Base-by-base conservation (phyloP, 37 sponge, comb jelly and placozoan species). In the Theonella swinhoei region DNA sequence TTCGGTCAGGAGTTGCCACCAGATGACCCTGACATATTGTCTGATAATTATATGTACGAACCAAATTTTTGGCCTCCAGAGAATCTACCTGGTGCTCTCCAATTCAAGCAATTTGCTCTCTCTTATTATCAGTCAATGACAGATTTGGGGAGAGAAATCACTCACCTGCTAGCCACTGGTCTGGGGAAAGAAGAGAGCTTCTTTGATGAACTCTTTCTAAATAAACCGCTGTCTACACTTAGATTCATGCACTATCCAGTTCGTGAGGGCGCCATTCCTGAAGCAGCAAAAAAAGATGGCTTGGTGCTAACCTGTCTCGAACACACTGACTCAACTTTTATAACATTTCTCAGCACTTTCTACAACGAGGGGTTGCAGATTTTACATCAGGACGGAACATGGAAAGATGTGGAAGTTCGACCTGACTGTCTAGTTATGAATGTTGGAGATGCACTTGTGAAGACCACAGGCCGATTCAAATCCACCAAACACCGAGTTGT, bases 401-500 rank as follows among this genome's bases (percentile, higher is more conserved):
- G 89, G 89, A 37, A 37, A 29, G 31, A 32, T 29, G 80, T 83
- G 20, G 80, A 37, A 1, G 79, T 83, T 28, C 74, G 79, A 1
- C 84, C 84, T 31, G 84, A 79, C 2, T 89, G 78, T 32, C 74
- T 89, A 4, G 62, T 89, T 1, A 79, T 83, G 39, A 89, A 89
- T 62, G 42, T 83, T 11, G 89, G 89, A 36, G 72, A 71, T 33
- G 64, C 71, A 2, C 42, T 89, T 41, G 70, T 72, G 0, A 62
- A 62, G 37, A 29, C 77, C 29, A 83, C 84, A 11, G 80, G 89
- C n/a, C 54, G 69, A n/a, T 64, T 89, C 39, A 89, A 89, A 65
- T 84, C 89, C 39, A 89, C 89, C 26, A 26, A 37, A 25, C 89
- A 89, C 63, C 84, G 80, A n/a, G 89, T 89, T 9, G 35, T 40